These are phyloP conservation scores for Bubo bubo DNA, from an alignment of 2,113 vertebrate genomes.

Conservation along the genomic window DNA sequence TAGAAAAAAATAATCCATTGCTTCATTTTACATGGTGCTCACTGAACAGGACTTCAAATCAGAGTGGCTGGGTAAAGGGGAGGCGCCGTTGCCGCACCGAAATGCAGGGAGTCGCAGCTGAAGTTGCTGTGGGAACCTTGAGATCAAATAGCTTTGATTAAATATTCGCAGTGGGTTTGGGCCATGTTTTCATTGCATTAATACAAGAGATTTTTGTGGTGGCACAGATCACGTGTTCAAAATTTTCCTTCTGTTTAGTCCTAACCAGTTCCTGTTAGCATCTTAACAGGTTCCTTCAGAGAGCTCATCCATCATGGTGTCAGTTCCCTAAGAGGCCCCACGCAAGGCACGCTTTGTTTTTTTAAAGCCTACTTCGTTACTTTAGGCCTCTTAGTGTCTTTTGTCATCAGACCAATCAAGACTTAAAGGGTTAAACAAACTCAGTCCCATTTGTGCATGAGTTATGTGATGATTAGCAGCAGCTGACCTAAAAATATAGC, in stretches of 20 bases:
- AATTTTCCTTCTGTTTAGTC: background rate
- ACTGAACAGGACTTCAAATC: background rate
- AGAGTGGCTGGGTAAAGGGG: background rate
- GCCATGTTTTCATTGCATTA: background rate
- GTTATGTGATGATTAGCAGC: background rate
- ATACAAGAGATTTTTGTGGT: background rate
- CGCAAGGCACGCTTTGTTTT: background rate
- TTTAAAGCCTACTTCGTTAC: background rate
- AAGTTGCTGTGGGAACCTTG: background rate
- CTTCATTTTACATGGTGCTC: background rate
- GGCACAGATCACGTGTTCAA: rapidly evolving
- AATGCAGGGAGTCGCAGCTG: rapidly evolving
- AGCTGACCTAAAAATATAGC: background rate
- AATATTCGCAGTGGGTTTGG: background rate
- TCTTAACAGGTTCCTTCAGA: background rate
- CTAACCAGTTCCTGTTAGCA: background rate
- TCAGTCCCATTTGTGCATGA: rapidly evolving
- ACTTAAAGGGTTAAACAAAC: background rate
- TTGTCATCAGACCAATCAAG: background rate
- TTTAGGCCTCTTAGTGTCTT: background rate
- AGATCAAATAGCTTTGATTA: background rate
- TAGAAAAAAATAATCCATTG: background rate
- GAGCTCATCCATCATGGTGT: background rate
- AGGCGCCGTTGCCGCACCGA: rapidly evolving
- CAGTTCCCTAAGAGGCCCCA: background rate